A percentile compares a stretch with the other conserved stretches of the same genome.
phyloP scores from a whole-genome alignment of 2,888 invertebrate genomes.

The Agrochola lychnidis region DNA sequence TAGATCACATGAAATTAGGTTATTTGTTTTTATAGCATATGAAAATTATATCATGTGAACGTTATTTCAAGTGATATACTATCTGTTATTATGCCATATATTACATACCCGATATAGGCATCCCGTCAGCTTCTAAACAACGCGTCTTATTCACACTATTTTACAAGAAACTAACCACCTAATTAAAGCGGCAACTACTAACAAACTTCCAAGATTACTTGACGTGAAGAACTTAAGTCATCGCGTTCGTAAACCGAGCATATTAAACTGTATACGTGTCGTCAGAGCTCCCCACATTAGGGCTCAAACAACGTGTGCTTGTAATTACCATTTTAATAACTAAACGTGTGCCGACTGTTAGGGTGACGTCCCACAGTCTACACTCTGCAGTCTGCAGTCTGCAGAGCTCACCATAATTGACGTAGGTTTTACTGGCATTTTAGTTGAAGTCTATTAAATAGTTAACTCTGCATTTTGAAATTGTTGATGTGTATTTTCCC shows the following conservation, averaged over 20 bases:
- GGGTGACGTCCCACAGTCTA: conserved; percentile 35
- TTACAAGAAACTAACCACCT: conserved; percentile 17
- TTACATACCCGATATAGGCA: no score
- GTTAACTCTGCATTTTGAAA: conserved; percentile 30
- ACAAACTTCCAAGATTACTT: conserved; percentile 57
- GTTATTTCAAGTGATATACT: no score
- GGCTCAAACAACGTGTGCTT: conserved; percentile 57
- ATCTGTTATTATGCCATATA: no score
- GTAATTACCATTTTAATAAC: conserved; percentile 69
- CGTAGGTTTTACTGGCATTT: conserved; percentile 15
- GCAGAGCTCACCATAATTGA: conserved; percentile 33
- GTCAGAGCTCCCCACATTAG: conserved; percentile 54
- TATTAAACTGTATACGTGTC: conserved; percentile 52
- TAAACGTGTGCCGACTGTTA: conserved; percentile 49
- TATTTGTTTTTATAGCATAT: no score
- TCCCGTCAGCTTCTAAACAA: neutral
- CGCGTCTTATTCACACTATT: conserved; percentile 22
- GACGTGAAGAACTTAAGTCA: conserved; percentile 51
- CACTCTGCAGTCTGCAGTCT: conserved; percentile 15
- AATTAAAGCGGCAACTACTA: conserved; percentile 39
- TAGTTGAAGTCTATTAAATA: neutral
- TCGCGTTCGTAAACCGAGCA: conserved; percentile 48
- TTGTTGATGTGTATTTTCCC: conserved; percentile 18
- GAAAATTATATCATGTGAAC: no score
- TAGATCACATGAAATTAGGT: no score